Percentiles rank a stretch among this genome's conserved stretches.
These are phyloP conservation scores for Cuniculus paca DNA, from an alignment of 2,797 vertebrate genomes.

Conservation along the genomic window DNA sequence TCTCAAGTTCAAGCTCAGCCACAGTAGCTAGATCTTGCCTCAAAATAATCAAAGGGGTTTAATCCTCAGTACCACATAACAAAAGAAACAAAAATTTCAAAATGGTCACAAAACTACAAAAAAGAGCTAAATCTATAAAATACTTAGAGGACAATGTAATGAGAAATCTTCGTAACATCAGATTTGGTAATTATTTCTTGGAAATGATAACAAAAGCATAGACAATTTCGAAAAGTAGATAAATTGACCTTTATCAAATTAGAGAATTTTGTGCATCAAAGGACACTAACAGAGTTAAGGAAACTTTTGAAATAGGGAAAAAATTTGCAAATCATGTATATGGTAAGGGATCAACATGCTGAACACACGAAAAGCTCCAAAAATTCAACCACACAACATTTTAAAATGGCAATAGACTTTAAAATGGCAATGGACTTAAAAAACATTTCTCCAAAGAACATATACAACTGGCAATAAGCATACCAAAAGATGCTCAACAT, in stretches of 20 bases:
- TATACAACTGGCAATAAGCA: neutral
- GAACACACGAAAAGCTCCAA: neutral
- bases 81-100: neutral
- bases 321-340: neutral
- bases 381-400: neutral
- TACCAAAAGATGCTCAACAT: neutral
- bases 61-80: neutral
- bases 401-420: neutral
- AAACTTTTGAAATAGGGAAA: neutral
- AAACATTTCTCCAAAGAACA: constrained; percentile 24
- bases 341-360: neutral
- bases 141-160: neutral
- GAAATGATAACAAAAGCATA: constrained; percentile 13
- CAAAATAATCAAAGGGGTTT: neutral
- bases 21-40: neutral
- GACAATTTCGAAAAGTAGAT: neutral
- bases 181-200: neutral
- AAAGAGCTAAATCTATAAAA: neutral
- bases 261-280: neutral
- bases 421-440: neutral
- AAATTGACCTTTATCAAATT: constrained; percentile 9
- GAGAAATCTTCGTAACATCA: neutral
- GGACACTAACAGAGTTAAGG: neutral
- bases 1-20: neutral
- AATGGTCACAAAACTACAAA: neutral